phyloP scores from a whole-genome alignment of 2,113 vertebrate genomes.

The Greenwoodochromis staneri region DNA sequence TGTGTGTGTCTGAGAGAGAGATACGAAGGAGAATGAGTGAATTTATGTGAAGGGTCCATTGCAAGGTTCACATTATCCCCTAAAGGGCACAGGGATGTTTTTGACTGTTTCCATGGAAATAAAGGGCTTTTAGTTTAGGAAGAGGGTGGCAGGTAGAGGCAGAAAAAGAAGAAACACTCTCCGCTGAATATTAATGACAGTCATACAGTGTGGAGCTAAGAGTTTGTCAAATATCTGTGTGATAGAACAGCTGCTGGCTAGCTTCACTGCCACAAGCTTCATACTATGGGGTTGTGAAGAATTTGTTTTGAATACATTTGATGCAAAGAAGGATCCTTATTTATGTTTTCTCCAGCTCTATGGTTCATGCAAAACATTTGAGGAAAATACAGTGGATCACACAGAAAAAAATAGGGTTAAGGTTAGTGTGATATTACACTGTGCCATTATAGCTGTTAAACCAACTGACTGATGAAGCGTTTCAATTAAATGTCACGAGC shows the following conservation, averaged over 20 bases:
- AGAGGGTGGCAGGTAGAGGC: constrained; percentile 23
- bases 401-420: not conserved
- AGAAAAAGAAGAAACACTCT: not conserved
- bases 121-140: constrained; percentile 3
- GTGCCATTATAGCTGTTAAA: not conserved
- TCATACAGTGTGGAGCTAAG: not conserved
- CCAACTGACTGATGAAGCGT: not conserved
- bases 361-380: not conserved
- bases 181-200: constrained; percentile 42
- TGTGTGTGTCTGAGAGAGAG: not conserved
- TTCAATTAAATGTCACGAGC: not conserved
- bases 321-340: not conserved
- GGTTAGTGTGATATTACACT: not conserved
- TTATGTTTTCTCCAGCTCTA: not conserved
- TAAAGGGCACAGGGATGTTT: constrained; percentile 15
- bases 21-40: not conserved
- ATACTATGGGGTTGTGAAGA: not conserved
- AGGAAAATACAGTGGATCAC: accelerated
- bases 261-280: not conserved
- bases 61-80: not conserved
- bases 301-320: not conserved
- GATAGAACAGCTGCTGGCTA: not conserved
- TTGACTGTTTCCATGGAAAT: constrained; percentile 38
- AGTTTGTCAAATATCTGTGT: constrained; percentile 16
- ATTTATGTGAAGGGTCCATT: not conserved